phyloP scores from a whole-genome alignment of 2,113 vertebrate genomes.

The Psittacus erithacus region DNA sequence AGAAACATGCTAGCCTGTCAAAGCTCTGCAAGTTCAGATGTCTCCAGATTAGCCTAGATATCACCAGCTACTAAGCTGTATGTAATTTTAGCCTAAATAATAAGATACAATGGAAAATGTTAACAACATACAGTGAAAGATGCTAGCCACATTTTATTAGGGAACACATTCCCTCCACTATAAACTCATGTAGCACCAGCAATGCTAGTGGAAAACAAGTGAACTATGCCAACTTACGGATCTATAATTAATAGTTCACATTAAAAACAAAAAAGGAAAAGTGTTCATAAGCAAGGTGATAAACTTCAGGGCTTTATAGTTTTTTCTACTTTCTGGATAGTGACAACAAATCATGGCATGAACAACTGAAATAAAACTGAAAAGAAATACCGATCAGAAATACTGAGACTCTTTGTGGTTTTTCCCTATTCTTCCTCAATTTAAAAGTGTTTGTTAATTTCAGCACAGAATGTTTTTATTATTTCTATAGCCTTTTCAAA shows the following conservation, averaged over 20 bases:
- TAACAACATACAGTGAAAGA: not conserved
- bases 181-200: not conserved
- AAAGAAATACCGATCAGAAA: not conserved
- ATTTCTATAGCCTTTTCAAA: constrained; percentile 31
- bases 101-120: not conserved
- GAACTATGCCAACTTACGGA: not conserved
- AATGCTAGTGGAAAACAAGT: not conserved
- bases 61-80: not conserved
- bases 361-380: not conserved
- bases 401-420: not conserved
- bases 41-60: not conserved
- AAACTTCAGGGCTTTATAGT: not conserved
- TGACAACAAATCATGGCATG: not conserved
- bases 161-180: not conserved
- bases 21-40: not conserved
- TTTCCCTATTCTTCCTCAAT: constrained; percentile 7
- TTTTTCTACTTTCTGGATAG: not conserved
- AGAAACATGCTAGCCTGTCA: not conserved
- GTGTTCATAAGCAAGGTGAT: not conserved
- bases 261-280: not conserved
- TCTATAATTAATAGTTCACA: not conserved
- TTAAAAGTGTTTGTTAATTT: constrained; percentile 30
- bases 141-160: not conserved
- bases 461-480: constrained; percentile 44
- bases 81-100: not conserved